phyloP scores from a whole-genome alignment of 2,113 vertebrate genomes.

The Rhynchomys soricoides region DNA sequence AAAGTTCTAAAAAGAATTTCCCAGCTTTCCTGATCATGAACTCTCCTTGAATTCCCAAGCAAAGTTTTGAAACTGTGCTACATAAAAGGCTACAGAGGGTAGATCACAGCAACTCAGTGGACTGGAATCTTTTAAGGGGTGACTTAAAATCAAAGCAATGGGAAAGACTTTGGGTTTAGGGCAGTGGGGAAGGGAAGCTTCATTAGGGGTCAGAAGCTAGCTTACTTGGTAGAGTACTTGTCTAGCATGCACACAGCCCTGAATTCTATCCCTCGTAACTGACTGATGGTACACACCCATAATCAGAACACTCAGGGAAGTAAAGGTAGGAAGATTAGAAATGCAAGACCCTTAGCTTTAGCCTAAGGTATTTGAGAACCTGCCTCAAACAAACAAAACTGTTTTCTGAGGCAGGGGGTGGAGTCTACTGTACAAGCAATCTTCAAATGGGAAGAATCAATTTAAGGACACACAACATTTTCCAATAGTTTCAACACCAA shows the following conservation, averaged over 20 bases:
- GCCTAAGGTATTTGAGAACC: neutral
- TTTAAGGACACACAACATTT: neutral
- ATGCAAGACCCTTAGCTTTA: neutral
- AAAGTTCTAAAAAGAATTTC: conserved; percentile 37
- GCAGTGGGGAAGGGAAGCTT: neutral
- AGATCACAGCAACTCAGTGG: neutral
- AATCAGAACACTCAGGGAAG: neutral
- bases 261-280: rapidly evolving
- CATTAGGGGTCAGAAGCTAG: rapidly evolving
- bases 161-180: neutral
- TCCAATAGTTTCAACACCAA: neutral
- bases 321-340: neutral
- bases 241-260: too few species aligned
- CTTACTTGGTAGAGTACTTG: neutral
- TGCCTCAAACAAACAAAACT: neutral
- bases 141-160: neutral
- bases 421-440: neutral
- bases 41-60: conserved; percentile 23
- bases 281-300: too few species aligned
- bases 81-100: neutral
- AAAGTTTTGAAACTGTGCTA: neutral
- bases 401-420: neutral
- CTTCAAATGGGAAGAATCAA: neutral
- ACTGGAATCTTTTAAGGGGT: neutral
- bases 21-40: neutral